Base-by-base conservation (phyloP, 2,888 invertebrate species). In the Argynnis bischoffii region DNA sequence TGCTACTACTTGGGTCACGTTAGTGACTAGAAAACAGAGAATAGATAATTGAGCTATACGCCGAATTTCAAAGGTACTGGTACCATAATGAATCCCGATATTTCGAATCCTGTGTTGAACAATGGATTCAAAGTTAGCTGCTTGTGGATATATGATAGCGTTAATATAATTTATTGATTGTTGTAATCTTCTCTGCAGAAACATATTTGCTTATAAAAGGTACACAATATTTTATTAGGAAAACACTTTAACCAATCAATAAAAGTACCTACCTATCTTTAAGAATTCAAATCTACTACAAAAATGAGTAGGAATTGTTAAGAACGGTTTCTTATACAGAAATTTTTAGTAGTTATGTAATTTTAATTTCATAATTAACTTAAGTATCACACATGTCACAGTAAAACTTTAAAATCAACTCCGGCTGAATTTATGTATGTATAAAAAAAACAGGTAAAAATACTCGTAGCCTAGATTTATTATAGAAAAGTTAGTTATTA, bases 1-100 rank as follows among this genome's bases (percentile, higher is more conserved):
- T 13, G 75, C 80, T 46, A 84, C 78, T 0, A 81, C 26, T 76
- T 88, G 88, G 8, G 80, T 74, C 1, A 80, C 16, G 46, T 76
- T 83, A 2, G 78, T 79, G 4, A 71, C 21, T 2, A 85, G 18
- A 61, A 81, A 85, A 69, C 82, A 82, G 31, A 78, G 56, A 1
- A 78, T 80, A 2, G 79, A 75, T 2, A 81, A 21, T 48, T 75
- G 77, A 0, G 81, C 81, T 0, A 75, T 21, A 77, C 76, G 78
- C 54, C 80, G 78, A 4, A 81, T 72, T 14, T 72, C 73, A 14
- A 72, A 59, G 5, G 66, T 61, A 0, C 72, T 69, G 0, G 67
- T 53, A 6, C 75, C 76, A 6, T 70, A 70, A 71, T 76, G 77
- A 16, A 86, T 70, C 0, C 87, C 89, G 1, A 72, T 70, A 8